These are phyloP conservation scores for Calameuta idolon DNA, from an alignment of 2,888 invertebrate genomes.

Conservation along the genomic window DNA sequence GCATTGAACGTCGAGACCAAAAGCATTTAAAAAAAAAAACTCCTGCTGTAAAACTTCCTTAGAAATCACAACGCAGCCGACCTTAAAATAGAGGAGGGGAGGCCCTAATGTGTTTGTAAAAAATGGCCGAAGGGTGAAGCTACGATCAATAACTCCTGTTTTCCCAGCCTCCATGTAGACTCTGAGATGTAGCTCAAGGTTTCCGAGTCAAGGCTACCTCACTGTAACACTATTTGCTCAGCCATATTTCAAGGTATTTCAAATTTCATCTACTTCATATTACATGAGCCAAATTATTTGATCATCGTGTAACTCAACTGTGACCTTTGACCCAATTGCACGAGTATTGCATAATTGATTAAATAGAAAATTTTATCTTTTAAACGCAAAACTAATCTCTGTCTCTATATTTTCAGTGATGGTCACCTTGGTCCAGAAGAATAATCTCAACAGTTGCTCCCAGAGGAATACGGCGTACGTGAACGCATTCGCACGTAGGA, in stretches of 20 bases:
- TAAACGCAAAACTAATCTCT: neutral
- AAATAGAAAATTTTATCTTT: neutral
- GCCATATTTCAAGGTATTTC: neutral
- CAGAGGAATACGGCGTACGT: constrained; percentile 76
- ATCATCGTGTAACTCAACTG: neutral
- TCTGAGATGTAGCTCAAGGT: constrained; percentile 26
- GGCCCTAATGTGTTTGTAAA: neutral
- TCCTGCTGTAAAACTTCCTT: neutral
- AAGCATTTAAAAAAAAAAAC: neutral
- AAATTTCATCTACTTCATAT: neutral
- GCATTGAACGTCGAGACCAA: neutral
- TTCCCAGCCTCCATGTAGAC: constrained; percentile 25
- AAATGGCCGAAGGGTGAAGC: constrained; percentile 9
- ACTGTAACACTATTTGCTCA: neutral
- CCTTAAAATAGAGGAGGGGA: neutral
- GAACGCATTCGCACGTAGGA: constrained; percentile 77
- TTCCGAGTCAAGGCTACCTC: constrained; percentile 21
- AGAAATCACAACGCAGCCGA: neutral
- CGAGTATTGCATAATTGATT: neutral
- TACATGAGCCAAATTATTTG: neutral
- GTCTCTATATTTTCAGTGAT: neutral
- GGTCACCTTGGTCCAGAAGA: constrained; percentile 81
- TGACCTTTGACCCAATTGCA: neutral
- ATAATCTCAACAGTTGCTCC: constrained; percentile 80
- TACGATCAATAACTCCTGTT: constrained; percentile 23